Percentiles rank a stretch among this genome's conserved stretches.
phyloP scores from a whole-genome alignment of 1,140 invertebrate species.

The Diorhabda carinulata region DNA sequence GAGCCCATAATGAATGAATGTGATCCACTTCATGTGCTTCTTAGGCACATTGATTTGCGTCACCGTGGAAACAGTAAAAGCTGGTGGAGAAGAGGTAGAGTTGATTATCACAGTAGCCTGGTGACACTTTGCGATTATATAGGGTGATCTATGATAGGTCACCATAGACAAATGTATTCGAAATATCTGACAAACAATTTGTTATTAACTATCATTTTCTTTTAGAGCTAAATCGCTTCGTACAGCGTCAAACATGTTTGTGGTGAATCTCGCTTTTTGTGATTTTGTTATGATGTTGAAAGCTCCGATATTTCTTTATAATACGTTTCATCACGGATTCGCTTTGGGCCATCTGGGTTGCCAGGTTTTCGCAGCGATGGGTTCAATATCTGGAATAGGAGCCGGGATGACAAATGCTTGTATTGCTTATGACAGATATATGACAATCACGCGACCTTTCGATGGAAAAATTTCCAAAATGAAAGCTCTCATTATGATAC shows the following conservation, averaged over 20 bases:
- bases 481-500: slow-evolving; percentile 70
- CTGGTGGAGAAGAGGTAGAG: too few species aligned
- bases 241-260: slow-evolving; percentile 87
- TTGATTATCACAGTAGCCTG: too few species aligned
- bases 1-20: too few species aligned
- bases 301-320: slow-evolving; percentile 82
- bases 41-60: too few species aligned
- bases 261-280: slow-evolving; percentile 80
- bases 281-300: slow-evolving; percentile 88
- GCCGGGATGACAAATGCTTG: slow-evolving; percentile 51
- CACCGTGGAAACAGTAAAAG: too few species aligned
- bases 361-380: slow-evolving; percentile 73
- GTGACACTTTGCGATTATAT: too few species aligned
- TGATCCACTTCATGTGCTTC: too few species aligned
- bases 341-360: slow-evolving; percentile 69
- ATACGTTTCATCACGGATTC: slow-evolving; percentile 75
- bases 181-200: too few species aligned
- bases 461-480: slow-evolving; percentile 72
- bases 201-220: neutral
- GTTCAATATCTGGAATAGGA: slow-evolving; percentile 74
- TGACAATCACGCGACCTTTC: slow-evolving; percentile 77
- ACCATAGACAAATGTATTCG: too few species aligned
- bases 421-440: slow-evolving; percentile 49
- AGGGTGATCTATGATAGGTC: too few species aligned
- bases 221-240: slow-evolving; percentile 73